These are phyloP conservation scores for Dichetophora obliterata DNA, from an alignment of 2,888 invertebrate genomes.

Conservation along the genomic window DNA sequence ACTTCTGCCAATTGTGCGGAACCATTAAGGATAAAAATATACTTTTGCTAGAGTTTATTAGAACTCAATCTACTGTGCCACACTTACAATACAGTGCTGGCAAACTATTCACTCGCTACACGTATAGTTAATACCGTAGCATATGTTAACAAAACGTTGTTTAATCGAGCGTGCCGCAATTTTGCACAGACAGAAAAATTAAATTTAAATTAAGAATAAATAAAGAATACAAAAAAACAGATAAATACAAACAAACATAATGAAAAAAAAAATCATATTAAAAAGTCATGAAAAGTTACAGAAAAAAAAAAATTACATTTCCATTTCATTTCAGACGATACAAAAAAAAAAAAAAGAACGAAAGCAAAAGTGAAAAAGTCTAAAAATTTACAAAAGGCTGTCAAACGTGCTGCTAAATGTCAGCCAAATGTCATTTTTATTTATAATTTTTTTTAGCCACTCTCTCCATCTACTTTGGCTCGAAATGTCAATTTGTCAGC, in stretches of 20 bases:
- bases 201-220: constrained; percentile 4
- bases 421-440: constrained; percentile 24
- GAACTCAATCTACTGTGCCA: neutral
- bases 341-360: neutral
- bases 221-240: neutral
- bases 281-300: neutral
- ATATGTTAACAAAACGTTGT: neutral
- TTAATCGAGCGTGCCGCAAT: neutral
- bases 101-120: no score
- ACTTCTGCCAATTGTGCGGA: neutral
- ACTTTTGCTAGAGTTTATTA: no score
- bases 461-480: neutral
- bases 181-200: neutral
- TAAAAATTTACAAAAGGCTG: neutral
- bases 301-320: neutral
- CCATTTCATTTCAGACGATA: neutral
- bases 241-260: neutral
- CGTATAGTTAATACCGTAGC: neutral
- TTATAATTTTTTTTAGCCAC: neutral
- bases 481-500: constrained; percentile 45
- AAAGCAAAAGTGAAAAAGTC: constrained; percentile 1
- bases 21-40: no score
- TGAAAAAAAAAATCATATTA: neutral
- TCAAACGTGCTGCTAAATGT: constrained; percentile 3
- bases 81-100: no score